Evolutionary conservation across 1,140 invertebrate species (phyloP), one percentile per base, ranked within the genome.

Genomic region (Drosophila kepulauana): DNA sequence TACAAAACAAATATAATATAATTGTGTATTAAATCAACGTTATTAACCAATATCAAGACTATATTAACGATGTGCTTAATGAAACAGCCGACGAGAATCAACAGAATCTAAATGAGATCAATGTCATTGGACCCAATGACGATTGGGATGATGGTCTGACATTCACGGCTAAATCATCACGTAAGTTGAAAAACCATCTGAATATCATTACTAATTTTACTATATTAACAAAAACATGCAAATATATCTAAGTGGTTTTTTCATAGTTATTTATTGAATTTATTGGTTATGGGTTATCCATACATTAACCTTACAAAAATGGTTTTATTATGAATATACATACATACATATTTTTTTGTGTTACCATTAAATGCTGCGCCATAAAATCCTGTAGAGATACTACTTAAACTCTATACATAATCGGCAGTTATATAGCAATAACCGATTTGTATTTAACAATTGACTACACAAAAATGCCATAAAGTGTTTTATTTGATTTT

Each of bases 131-230:
- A 20, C 80, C 92, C 92, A 54, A 92, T 45, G 95, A 96, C 64
- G 96, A 97, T 79, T 96, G 95, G 95, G 97, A 97, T 90, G 96
- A 96, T 88, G 96, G 96, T 80, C 97, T 97, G 77, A 97, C 96
- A 75, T 98, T 97, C 92, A 97, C 96, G 75, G 97, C 96, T 49
- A 96, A 97, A 94, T 95, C 95, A 91, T 96, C 95, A 91, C 95
- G 96, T 97, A 95, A 96, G 95, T 95, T 93, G 51, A 51, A 59
- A 46, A 5, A 2, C 45, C 59, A 43, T 65, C 16, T 63, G 7
- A 51, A 43, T 62, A 49, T 57, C 38, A 38, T 54, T 65, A 43
- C 35, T 64, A 52, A 56, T 41, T 57, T 45, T 58, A 46, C 10
- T 69, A 57, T 68, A 51, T 71, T 38, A 41, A 57, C 33, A 20